These are phyloP conservation scores for Anguilla rostrata DNA, from an alignment of 2,113 vertebrate genomes.

Conservation along the genomic window DNA sequence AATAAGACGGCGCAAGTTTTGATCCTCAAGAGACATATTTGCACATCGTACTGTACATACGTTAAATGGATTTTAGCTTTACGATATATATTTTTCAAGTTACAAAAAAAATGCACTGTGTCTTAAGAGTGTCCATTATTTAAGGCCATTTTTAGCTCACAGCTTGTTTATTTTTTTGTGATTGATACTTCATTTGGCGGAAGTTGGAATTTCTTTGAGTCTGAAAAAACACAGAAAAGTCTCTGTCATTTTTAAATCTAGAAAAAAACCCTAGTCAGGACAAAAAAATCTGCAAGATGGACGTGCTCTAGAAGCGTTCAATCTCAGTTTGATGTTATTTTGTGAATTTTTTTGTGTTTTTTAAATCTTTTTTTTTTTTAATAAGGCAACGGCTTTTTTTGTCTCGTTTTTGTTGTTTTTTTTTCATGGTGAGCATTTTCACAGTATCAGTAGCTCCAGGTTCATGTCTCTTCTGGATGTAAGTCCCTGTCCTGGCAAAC, in stretches of 20 bases:
- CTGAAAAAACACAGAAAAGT: conserved; percentile 51
- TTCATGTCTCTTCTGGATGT: conserved; percentile 56
- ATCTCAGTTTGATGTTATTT: conserved; percentile 42
- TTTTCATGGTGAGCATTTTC: conserved; percentile 52
- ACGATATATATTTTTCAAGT: conserved; percentile 86
- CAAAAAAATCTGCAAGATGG: conserved; percentile 45
- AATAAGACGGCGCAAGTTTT: conserved; percentile 81
- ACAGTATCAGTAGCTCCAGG: conserved; percentile 68
- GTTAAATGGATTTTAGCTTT: conserved; percentile 89
- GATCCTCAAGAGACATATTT: conserved; percentile 86
- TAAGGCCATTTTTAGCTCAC: conserved; percentile 99
- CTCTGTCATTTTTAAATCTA: conserved; percentile 38
- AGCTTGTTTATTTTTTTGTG: conserved; percentile 75
- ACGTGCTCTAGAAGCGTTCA: conserved; percentile 49
- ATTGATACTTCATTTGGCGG: conserved; percentile 51
- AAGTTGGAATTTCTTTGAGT: conserved; percentile 38
- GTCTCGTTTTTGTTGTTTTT: conserved; percentile 19
- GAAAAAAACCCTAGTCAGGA: conserved; percentile 19
- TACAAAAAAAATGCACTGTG: conserved; percentile 88
- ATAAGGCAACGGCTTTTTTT: conserved; percentile 77
- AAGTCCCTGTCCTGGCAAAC: conserved; percentile 31
- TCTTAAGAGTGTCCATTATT: conserved; percentile 92
- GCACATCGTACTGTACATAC: conserved; percentile 94
- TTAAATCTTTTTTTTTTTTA: conserved; percentile 63
- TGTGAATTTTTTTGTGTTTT: conserved; percentile 46